Evolutionary conservation across 1,140 invertebrate genomes (phyloP).

Genomic region (Maconellicoccus hirsutus): DNA sequence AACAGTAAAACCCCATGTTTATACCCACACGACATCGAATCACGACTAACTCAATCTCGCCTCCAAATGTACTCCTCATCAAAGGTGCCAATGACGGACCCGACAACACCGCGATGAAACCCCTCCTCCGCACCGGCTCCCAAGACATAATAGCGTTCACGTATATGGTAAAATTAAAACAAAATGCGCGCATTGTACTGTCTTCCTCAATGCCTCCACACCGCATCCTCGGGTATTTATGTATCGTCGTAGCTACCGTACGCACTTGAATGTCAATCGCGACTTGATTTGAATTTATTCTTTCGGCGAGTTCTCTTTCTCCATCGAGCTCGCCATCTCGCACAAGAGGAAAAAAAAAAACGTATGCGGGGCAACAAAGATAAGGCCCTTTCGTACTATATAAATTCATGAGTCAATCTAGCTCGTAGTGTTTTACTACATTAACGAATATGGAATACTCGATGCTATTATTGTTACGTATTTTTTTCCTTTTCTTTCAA

Average conservation of each 20-base stretch:
- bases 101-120: no score
- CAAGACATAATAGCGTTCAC: neutral
- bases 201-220: neutral
- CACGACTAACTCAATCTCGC: no score
- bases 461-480: conserved; percentile 17
- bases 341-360: no score
- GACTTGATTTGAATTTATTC: conserved; percentile 19
- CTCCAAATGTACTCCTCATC: no score
- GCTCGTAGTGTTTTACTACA: neutral
- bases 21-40: no score
- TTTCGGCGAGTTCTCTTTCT: no score
- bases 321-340: no score
- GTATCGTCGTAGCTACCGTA: neutral
- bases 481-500: neutral
- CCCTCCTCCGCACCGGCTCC: no score
- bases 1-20: no score
- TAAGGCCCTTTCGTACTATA: no score
- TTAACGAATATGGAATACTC: conserved; percentile 19
- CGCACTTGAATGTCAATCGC: conserved; percentile 12
- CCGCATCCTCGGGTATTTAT: neutral
- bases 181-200: conserved; percentile 12
- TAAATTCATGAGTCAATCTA: conserved; percentile 21
- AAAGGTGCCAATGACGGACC: no score
- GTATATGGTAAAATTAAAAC: conserved; percentile 15
- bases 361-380: no score